phyloP scores from a whole-genome alignment of 1,140 invertebrate species.

The Dryas iulia region DNA sequence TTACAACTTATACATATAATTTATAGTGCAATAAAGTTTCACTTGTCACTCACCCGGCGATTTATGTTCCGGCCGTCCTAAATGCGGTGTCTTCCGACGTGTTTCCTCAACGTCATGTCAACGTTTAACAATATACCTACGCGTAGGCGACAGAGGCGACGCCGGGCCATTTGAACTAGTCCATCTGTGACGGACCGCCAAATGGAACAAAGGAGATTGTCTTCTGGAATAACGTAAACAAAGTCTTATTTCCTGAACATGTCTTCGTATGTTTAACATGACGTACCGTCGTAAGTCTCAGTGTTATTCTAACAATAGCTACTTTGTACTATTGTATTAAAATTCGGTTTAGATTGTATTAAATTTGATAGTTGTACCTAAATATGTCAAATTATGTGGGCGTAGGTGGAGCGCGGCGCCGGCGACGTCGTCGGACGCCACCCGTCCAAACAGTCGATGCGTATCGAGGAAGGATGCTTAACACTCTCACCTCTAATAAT shows the following conservation, averaged over 20 bases:
- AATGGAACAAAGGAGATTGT: slow-evolving; percentile 67
- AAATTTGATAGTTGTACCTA: slow-evolving; percentile 41
- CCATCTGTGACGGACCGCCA: slow-evolving; percentile 56
- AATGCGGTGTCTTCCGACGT: slow-evolving; percentile 74
- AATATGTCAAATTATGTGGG: slow-evolving; percentile 39
- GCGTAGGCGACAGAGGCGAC: slow-evolving; percentile 63
- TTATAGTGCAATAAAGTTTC: slow-evolving; percentile 76
- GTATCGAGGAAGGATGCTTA: slow-evolving; percentile 74
- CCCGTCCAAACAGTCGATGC: slow-evolving; percentile 63
- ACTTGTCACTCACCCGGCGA: slow-evolving; percentile 71
- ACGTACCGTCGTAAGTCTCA: background rate
- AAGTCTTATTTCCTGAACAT: slow-evolving; percentile 70
- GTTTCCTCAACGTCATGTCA: slow-evolving; percentile 74
- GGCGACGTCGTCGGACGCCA: slow-evolving; percentile 63
- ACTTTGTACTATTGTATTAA: background rate
- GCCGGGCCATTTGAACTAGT: slow-evolving; percentile 51
- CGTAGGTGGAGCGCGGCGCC: slow-evolving; percentile 68
- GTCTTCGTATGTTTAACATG: slow-evolving; percentile 40
- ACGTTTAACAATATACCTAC: slow-evolving; percentile 61
- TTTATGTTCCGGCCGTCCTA: slow-evolving; percentile 69
- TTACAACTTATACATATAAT: slow-evolving; percentile 73
- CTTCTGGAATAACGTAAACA: slow-evolving; percentile 68
- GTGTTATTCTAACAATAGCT: background rate
- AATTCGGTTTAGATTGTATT: slow-evolving; percentile 25
- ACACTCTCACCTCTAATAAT: slow-evolving; percentile 76